Conservation (phyloP, 2,797 vertebrate genomes). For the Silurus aristotelis region DNA sequence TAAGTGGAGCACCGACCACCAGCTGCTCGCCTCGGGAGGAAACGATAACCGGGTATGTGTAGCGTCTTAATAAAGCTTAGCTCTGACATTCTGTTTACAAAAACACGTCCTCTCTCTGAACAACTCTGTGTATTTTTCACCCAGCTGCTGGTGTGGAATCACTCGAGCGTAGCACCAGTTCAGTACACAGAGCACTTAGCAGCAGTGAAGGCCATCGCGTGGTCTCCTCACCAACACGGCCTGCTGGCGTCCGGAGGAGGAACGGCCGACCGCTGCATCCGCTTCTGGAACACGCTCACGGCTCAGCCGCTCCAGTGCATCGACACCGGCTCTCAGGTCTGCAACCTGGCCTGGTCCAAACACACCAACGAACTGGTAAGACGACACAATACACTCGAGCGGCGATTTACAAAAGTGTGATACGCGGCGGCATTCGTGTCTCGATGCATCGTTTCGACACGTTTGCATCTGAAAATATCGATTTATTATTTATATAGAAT, state of each 20-base stretch:
- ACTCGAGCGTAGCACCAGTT: slow-evolving; percentile 91
- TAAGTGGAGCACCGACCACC: slow-evolving; percentile 98
- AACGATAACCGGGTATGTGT: slow-evolving; percentile 93
- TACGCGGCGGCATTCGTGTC: no score
- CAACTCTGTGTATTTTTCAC: neutral
- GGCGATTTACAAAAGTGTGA: no score
- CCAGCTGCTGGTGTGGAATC: slow-evolving; percentile 96
- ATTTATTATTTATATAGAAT: no score
- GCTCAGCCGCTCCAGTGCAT: slow-evolving; percentile 96
- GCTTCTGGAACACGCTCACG: slow-evolving; percentile 98
- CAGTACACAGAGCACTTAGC: slow-evolving; percentile 98
- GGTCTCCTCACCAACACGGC: slow-evolving; percentile 97
- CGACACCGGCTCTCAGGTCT: slow-evolving; percentile 96
- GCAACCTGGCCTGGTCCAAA: slow-evolving; percentile 99
- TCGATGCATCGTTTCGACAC: no score
- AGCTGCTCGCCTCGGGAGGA: slow-evolving; percentile 95
- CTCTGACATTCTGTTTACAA: accelerated
- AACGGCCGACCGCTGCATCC: slow-evolving; percentile 96
- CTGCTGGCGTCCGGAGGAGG: slow-evolving; percentile 93
- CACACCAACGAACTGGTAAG: slow-evolving; percentile 96
- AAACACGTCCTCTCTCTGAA: neutral
- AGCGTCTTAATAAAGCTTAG: neutral
- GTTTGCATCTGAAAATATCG: no score
- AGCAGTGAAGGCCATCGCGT: slow-evolving; percentile 96
- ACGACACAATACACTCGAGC: neutral